Conservation (phyloP, 2,113 vertebrate genomes). For the Brachyhypopomus occidentalis region DNA sequence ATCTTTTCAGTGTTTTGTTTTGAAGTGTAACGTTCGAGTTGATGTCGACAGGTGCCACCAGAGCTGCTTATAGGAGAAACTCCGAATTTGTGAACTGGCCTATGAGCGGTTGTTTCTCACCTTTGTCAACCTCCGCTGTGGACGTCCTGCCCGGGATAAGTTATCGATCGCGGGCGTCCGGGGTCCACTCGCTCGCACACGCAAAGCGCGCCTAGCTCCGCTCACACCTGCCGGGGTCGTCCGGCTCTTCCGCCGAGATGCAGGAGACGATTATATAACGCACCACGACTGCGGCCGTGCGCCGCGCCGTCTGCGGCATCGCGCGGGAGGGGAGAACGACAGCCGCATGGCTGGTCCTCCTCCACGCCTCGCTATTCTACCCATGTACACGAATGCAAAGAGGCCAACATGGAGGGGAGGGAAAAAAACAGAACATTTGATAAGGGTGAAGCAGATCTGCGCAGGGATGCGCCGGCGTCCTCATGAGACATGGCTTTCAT, state of each 20-base stretch:
- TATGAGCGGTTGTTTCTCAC: constrained; percentile 2
- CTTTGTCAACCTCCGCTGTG: not conserved
- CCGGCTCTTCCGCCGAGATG: constrained; percentile 25
- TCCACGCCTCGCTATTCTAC: constrained; percentile 72
- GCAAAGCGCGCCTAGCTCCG: not conserved
- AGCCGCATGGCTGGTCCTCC: constrained; percentile 68
- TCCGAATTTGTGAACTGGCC: not conserved
- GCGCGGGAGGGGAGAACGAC: constrained; percentile 71
- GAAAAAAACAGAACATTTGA: constrained; percentile 68
- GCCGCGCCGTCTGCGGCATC: constrained; percentile 44
- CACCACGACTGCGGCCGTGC: not conserved
- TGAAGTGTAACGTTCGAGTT: not conserved
- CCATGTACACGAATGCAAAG: constrained; percentile 71
- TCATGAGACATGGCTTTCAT: constrained; percentile 71
- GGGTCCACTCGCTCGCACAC: not conserved
- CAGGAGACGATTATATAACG: constrained; percentile 28
- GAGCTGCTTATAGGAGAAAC: not conserved
- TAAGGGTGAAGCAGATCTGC: constrained; percentile 67
- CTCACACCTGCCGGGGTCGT: constrained; percentile 25
- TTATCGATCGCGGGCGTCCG: not conserved
- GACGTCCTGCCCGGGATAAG: not conserved
- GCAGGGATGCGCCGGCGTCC: constrained; percentile 68
- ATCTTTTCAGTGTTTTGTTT: not conserved
- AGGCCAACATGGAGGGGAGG: constrained; percentile 5
- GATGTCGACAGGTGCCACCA: not conserved